A percentile compares a stretch with the other conserved stretches of the same genome.
These are phyloP conservation scores for Typhlomys cinereus DNA, from an alignment of 2,113 vertebrate genomes.

Conservation along the genomic window DNA sequence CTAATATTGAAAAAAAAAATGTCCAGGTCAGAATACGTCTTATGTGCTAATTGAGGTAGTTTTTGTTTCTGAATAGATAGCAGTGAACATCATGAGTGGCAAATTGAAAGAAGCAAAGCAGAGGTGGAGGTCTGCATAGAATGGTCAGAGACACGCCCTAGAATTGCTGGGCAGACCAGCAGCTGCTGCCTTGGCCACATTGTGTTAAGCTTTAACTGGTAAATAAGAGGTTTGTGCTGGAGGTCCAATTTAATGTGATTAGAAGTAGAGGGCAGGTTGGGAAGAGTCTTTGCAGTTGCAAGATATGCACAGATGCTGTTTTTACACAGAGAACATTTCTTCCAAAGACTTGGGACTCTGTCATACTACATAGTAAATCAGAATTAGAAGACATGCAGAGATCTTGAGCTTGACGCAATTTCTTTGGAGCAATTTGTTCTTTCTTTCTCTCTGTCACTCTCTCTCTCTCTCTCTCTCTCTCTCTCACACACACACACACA, in stretches of 20 bases:
- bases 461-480: not conserved
- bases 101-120: not conserved
- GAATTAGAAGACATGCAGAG: not conserved
- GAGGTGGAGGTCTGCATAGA: not conserved
- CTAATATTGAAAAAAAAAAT: too few species aligned
- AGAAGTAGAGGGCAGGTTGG: rapidly evolving
- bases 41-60: not conserved
- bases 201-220: rapidly evolving
- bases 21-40: not conserved
- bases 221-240: not conserved
- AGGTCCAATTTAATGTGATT: not conserved
- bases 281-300: rapidly evolving
- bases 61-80: not conserved
- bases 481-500: not conserved
- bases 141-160: rapidly evolving
- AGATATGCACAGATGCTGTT: not conserved
- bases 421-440: not conserved
- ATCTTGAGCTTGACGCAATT: not conserved
- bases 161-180: not conserved
- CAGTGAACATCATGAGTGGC: not conserved
- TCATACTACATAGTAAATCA: too few species aligned
- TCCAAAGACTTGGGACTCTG: not conserved
- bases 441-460: not conserved
- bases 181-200: too few species aligned
- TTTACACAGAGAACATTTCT: not conserved